Base-by-base conservation (phyloP, 2,888 invertebrate species). In the Andrena camellia region DNA sequence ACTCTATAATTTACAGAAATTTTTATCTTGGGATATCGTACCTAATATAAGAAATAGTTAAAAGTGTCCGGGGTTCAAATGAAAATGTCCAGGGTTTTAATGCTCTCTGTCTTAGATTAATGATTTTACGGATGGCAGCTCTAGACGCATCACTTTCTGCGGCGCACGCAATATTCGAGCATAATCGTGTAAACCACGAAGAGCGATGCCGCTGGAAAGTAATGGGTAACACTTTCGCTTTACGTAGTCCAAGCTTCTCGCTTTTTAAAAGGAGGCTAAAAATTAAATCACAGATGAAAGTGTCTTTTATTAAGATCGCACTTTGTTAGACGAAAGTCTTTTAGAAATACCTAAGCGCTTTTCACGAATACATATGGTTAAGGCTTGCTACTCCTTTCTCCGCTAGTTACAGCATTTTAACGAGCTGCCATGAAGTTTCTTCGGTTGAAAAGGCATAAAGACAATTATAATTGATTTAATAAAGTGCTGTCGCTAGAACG, bases 231-330 rank as follows among this genome's bases (percentile, higher is more conserved):
- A 74, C 64, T 74, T 66, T 54, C 31, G 85, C 85, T 86, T 86
- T 35, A 79, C n/a, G 85, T 86, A 85, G 85, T 76, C 72, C n/a
- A 60, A 84, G 85, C 85, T 85, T 85, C 17, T 33, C 33, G 85
- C 85, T 85, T 85, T 68, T 31, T n/a, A 73, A 68, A 62, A 20
- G 71, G 48, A 62, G 69, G 29, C n/a, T 33, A 48, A 35, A 31
- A 54, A 42, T 57, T 60, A 29, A 72, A 68, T 71, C n/a, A 64
- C 60, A 59, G 42, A 73, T 60, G 31, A 52, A 62, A 75, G 72
- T 48, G 10, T 60, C n/a, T 20, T 75, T 71, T 33, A 68, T 67
- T 75, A 60, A 70, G 54, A 69, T 69, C 20, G 83, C 75, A 62
- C 78, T 75, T 42, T 68, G 66, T 69, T n/a, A 50, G 54, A 64